phyloP scores from a whole-genome alignment of 2,113 vertebrate species.

The Pelodiscus sinensis region DNA sequence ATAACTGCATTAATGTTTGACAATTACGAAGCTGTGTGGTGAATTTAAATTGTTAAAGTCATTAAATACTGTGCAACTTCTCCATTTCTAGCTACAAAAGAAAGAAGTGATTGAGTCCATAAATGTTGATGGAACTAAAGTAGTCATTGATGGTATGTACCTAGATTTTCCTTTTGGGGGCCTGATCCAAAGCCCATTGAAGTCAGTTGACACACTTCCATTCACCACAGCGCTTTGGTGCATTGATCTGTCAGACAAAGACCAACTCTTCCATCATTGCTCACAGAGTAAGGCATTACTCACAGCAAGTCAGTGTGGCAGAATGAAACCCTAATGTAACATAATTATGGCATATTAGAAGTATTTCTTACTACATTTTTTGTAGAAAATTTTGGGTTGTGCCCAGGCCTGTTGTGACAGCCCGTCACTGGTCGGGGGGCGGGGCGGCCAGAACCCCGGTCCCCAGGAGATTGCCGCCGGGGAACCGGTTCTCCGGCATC shows the following conservation, averaged over 20 bases:
- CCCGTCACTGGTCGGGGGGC: no score
- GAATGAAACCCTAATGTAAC: neutral
- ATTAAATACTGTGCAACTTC: neutral
- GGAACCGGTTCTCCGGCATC: no score
- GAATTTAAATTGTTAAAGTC: neutral
- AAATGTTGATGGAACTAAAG: constrained; percentile 91
- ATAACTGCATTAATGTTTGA: neutral
- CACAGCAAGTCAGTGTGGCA: neutral
- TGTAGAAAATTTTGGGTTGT: neutral
- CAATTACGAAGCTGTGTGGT: neutral
- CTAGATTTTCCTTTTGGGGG: neutral
- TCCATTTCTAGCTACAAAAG: constrained; percentile 82
- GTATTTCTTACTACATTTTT: neutral
- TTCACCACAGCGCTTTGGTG: neutral
- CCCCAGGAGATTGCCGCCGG: no score
- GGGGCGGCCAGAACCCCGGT: no score
- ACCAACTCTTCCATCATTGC: neutral
- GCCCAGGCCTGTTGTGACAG: neutral
- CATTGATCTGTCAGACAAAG: neutral
- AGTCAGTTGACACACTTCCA: neutral
- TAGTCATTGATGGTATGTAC: constrained; percentile 88
- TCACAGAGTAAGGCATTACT: neutral
- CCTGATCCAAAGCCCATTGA: neutral
- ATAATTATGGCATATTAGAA: neutral
- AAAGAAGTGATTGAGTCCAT: constrained; percentile 90